phyloP scores from a whole-genome alignment of 2,888 invertebrate species.

The Gerosis bhagava region DNA sequence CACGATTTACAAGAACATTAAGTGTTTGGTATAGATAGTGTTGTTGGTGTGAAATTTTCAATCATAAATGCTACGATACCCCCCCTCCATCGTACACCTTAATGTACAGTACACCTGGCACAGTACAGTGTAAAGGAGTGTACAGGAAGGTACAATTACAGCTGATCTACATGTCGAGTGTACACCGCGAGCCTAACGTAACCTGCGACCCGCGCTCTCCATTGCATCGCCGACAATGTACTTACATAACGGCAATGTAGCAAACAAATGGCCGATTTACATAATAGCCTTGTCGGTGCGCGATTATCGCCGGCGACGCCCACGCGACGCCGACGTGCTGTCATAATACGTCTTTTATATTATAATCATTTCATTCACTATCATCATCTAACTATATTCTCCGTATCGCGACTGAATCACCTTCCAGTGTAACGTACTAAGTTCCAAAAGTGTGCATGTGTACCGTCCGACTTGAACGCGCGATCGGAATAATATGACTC shows the following conservation, averaged over 20 bases:
- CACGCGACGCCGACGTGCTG: conserved; percentile 42
- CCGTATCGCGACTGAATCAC: conserved; percentile 6
- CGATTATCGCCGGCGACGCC: conserved; percentile 59
- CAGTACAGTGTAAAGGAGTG: too few species aligned
- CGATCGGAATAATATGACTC: too few species aligned
- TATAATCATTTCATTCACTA: conserved; percentile 21
- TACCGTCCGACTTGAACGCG: too few species aligned
- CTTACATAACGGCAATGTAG: conserved; percentile 67
- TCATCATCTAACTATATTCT: conserved; percentile 1
- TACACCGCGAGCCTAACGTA: conserved; percentile 49
- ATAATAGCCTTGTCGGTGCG: conserved; percentile 67
- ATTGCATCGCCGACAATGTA: conserved; percentile 61
- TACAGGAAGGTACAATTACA: conserved; percentile 3
- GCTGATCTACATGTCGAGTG: conserved; percentile 18
- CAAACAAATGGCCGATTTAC: conserved; percentile 74
- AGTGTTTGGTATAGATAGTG: too few species aligned
- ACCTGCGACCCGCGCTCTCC: conserved; percentile 71
- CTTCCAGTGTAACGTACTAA: too few species aligned
- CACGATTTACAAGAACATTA: too few species aligned
- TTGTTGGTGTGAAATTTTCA: too few species aligned
- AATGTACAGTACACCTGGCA: too few species aligned
- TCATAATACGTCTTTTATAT: conserved; percentile 33
- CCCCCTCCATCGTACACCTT: too few species aligned
- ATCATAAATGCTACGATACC: too few species aligned
- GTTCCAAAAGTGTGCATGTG: too few species aligned